Evolutionary conservation across 1,140 invertebrate species (phyloP).

Genomic region (Megalonaias nervosa): DNA sequence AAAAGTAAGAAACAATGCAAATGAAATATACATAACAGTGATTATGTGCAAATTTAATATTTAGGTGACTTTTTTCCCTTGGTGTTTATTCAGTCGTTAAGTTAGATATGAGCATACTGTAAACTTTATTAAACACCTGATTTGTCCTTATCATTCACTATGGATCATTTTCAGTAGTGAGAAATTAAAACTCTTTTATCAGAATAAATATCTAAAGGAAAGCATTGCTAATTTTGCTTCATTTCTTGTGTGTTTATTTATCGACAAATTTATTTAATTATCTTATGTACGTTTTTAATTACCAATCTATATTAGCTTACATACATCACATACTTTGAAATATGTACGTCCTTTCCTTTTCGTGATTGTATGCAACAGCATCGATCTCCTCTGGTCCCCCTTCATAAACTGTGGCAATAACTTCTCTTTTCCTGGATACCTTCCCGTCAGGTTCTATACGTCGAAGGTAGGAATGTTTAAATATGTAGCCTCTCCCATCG

Average conservation of each 20-base stretch:
- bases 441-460: slow-evolving; percentile 25
- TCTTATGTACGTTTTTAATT: neutral
- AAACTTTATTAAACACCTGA: too few species aligned
- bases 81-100: too few species aligned
- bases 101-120: too few species aligned
- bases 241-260: slow-evolving; percentile 1
- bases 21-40: too few species aligned
- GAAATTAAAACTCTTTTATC: too few species aligned
- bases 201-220: neutral
- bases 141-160: too few species aligned
- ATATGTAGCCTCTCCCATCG: slow-evolving; percentile 34
- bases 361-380: slow-evolving; percentile 11
- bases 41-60: too few species aligned
- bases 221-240: neutral
- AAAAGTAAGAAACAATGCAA: too few species aligned
- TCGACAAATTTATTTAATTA: neutral
- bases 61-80: too few species aligned
- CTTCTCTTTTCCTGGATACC: slow-evolving; percentile 13
- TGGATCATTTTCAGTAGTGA: too few species aligned
- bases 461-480: slow-evolving; percentile 6
- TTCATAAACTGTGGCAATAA: slow-evolving; percentile 26
- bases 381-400: slow-evolving; percentile 24
- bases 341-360: slow-evolving; percentile 28
- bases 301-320: neutral
- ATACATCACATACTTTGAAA: slow-evolving; percentile 21